These are phyloP conservation scores for Vicugna pacos DNA, from an alignment of 2,113 vertebrate genomes.

Conservation along the genomic window DNA sequence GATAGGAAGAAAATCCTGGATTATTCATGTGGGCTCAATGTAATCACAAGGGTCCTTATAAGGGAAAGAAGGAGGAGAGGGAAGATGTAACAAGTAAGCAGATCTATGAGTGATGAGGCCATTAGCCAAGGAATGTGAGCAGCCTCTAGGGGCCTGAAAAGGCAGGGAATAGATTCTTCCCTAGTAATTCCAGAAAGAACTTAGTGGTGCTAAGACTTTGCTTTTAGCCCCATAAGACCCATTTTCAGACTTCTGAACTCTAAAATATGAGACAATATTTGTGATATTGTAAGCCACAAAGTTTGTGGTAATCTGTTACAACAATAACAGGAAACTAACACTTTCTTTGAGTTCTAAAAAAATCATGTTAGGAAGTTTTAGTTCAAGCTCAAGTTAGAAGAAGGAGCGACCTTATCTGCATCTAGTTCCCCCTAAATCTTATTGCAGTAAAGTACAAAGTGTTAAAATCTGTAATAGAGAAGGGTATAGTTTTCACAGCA, in stretches of 20 bases:
- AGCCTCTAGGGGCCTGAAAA: not conserved
- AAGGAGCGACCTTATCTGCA: not conserved
- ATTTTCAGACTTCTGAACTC: not conserved
- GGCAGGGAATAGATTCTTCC: not conserved
- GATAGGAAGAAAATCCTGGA: not conserved
- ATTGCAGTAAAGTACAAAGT: not conserved
- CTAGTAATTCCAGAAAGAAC: not conserved
- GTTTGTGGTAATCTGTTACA: not conserved
- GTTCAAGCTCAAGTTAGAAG: not conserved
- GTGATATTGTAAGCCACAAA: not conserved
- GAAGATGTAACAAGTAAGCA: not conserved
- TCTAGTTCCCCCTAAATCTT: not conserved
- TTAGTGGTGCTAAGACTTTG: fast-evolving
- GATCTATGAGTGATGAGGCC: not conserved
- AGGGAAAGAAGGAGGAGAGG: not conserved
- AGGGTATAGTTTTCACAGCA: not conserved
- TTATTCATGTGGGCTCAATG: not conserved
- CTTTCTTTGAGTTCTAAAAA: not conserved
- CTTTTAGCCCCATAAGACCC: not conserved
- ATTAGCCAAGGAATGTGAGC: not conserved
- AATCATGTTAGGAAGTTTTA: not conserved
- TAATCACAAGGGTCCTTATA: not conserved
- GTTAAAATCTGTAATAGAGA: not conserved
- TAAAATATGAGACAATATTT: not conserved
- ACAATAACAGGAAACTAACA: not conserved